These are phyloP conservation scores for Trogon melanurus DNA, from an alignment of 2,113 vertebrate species.

Conservation along the genomic window DNA sequence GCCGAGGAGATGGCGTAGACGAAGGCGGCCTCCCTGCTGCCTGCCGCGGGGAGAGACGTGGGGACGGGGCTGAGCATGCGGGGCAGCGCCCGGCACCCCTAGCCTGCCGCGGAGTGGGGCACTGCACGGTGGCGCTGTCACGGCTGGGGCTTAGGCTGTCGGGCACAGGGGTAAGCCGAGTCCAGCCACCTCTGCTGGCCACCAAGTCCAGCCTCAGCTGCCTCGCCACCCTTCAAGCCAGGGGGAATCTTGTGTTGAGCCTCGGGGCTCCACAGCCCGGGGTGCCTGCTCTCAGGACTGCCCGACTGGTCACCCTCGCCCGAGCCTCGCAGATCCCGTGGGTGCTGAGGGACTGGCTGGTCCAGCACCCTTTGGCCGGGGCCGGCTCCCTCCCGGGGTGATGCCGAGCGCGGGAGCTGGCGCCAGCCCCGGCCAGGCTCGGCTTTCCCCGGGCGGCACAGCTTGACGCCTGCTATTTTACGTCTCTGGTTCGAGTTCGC, in stretches of 20 bases:
- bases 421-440: no score
- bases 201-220: neutral
- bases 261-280: neutral
- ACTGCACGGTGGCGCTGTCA: accelerated
- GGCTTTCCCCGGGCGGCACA: no score
- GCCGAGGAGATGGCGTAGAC: slow-evolving; percentile 98
- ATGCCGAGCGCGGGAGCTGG: no score
- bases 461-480: neutral
- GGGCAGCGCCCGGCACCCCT: accelerated
- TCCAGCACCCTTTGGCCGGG: no score
- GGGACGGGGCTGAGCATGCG: neutral
- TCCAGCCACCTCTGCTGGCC: neutral
- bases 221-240: neutral
- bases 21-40: slow-evolving; percentile 95
- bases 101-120: accelerated
- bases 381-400: no score
- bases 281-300: neutral
- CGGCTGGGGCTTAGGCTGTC: accelerated
- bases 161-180: accelerated
- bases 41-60: slow-evolving; percentile 52
- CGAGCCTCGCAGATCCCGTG: neutral
- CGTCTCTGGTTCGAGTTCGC: slow-evolving; percentile 56
- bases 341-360: no score
- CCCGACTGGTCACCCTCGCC: accelerated
- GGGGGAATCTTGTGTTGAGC: accelerated